A percentile compares a stretch with the other conserved stretches of the same genome.
Conservation (phyloP, 2,888 invertebrate genomes). For the Trissolcus brochymenae region DNA sequence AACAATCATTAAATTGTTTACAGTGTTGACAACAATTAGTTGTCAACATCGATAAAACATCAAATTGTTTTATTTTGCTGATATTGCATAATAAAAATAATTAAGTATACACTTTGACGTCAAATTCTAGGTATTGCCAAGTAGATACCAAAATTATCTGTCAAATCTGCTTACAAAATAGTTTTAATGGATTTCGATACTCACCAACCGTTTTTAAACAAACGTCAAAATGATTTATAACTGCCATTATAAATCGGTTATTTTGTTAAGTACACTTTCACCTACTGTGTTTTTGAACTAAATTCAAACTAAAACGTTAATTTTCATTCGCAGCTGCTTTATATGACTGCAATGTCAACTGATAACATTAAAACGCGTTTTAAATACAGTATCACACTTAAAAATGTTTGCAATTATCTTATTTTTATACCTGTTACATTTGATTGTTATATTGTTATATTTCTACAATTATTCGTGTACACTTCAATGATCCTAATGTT, state of each 20-base stretch:
- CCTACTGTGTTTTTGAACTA: conserved; percentile 29
- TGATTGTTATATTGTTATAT: no score
- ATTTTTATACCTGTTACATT: no score
- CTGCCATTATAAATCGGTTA: background rate
- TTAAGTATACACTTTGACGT: background rate
- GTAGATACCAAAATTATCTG: background rate
- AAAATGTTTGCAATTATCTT: no score
- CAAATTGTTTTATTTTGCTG: no score
- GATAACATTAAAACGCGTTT: conserved; percentile 65
- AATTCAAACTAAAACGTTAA: conserved; percentile 57
- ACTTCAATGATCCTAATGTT: no score
- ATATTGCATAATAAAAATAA: no score
- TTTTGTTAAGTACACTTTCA: conserved; percentile 22
- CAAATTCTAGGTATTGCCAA: background rate
- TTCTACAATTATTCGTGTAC: no score
- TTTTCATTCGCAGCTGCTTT: conserved; percentile 60
- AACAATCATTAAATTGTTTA: no score
- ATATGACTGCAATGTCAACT: conserved; percentile 59
- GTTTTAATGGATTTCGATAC: background rate
- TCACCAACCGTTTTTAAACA: background rate
- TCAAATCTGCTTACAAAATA: background rate
- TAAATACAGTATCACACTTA: conserved; percentile 32
- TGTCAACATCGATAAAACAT: no score
- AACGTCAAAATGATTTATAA: background rate
- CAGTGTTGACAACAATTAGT: no score